phyloP scores from a whole-genome alignment of 2,113 vertebrate species.

The Atrichornis clamosus region DNA sequence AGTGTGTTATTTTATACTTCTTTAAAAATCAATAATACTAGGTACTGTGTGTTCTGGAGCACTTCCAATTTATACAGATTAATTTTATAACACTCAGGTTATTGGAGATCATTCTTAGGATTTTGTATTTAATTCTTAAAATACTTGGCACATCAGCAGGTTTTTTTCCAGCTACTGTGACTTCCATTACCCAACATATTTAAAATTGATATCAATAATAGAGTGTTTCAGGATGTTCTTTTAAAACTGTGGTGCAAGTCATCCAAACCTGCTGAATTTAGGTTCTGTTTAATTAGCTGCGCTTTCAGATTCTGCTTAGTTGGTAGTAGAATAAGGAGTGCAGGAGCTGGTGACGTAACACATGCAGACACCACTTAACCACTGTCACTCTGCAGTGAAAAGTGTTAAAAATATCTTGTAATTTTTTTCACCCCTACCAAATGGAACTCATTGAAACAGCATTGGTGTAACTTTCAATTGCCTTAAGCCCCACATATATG shows the following conservation, averaged over 20 bases:
- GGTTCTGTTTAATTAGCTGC: constrained; percentile 36
- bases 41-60: not conserved
- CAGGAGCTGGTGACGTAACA: not conserved
- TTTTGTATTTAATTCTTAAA: not conserved
- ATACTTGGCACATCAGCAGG: not conserved
- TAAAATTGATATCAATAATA: not conserved
- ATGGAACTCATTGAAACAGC: not conserved
- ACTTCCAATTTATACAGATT: not conserved
- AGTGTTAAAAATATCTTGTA: not conserved
- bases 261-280: constrained; percentile 38
- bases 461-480: not conserved
- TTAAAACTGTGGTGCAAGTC: not conserved
- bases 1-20: not conserved
- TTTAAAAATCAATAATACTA: not conserved
- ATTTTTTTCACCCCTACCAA: not conserved
- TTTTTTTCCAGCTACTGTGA: not conserved
- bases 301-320: constrained; percentile 21
- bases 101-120: not conserved
- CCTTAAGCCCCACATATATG: not conserved
- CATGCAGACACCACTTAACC: not conserved
- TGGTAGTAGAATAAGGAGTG: not conserved
- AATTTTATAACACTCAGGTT: not conserved
- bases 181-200: not conserved
- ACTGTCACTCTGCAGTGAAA: not conserved
- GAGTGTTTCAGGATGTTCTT: constrained; percentile 16